These are phyloP conservation scores for Hydractinia symbiolongicarpus DNA, from an alignment of 30 jellyfish, hydroid and myxozoan species.

Conservation along the genomic window DNA sequence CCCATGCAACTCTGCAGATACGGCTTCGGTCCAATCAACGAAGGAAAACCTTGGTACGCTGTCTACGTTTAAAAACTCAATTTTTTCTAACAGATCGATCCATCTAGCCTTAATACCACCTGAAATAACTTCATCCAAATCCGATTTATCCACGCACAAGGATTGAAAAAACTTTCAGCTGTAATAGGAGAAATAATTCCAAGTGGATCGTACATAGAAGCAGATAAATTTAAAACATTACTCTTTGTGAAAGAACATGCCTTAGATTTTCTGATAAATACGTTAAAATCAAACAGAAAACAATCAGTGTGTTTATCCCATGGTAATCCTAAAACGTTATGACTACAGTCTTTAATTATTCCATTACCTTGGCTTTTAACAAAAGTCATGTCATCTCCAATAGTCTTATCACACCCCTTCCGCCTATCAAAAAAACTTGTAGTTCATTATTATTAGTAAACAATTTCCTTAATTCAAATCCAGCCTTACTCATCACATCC, in stretches of 20 bases:
- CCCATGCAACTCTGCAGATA: slow-evolving; percentile 44
- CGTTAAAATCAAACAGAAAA: no score
- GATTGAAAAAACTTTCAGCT: slow-evolving; percentile 2
- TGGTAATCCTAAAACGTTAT: neutral
- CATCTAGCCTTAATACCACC: slow-evolving; percentile 18
- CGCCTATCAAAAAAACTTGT: neutral
- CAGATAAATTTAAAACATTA: no score
- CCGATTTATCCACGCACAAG: slow-evolving; percentile 45
- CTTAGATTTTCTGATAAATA: no score
- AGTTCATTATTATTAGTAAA: neutral
- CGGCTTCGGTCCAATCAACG: neutral
- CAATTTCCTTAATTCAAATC: slow-evolving; percentile 18
- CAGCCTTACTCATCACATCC: neutral
- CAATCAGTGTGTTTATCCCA: neutral
- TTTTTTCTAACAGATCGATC: slow-evolving; percentile 22
- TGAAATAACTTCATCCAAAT: slow-evolving; percentile 53
- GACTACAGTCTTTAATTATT: neutral
- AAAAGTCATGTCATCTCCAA: no score
- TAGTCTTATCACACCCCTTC: no score
- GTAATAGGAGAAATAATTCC: no score
- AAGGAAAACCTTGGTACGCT: slow-evolving; percentile 5
- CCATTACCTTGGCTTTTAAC: neutral
- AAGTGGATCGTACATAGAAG: no score
- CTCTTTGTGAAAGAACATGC: no score
- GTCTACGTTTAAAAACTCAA: slow-evolving; percentile 1